Evolutionary conservation across 2,113 vertebrate species (phyloP).

Genomic region (Tragelaphus buxtoni): DNA sequence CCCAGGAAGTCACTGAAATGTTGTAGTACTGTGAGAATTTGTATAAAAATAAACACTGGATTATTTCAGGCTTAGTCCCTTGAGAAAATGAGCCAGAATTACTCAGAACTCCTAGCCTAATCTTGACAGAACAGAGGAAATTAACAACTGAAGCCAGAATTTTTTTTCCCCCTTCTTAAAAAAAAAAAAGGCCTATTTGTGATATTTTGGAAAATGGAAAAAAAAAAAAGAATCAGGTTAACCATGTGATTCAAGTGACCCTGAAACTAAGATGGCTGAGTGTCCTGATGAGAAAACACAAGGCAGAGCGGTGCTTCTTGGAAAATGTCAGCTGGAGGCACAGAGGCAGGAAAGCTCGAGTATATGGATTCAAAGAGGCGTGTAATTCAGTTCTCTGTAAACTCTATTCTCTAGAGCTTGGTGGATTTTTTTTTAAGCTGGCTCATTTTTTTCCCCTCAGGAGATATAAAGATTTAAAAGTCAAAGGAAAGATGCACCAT

Average conservation of each 20-base stretch:
- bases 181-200: conserved; percentile 40
- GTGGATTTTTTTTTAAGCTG: conserved; percentile 26
- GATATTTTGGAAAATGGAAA: conserved; percentile 67
- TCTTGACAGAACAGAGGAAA: conserved; percentile 85
- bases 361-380: conserved; percentile 2
- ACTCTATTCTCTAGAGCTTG: conserved; percentile 49
- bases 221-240: conserved; percentile 67
- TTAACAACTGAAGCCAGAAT: conserved; percentile 79
- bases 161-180: conserved; percentile 46
- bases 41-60: conserved; percentile 91
- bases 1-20: conserved; percentile 87
- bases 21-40: conserved; percentile 87
- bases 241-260: conserved; percentile 60
- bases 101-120: conserved; percentile 79
- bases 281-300: conserved; percentile 49
- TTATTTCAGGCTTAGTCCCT: conserved; percentile 85
- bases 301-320: not conserved
- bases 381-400: conserved; percentile 48
- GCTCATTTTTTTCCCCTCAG: conserved; percentile 45
- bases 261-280: conserved; percentile 51
- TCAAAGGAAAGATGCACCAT: conserved; percentile 46
- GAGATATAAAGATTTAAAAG: conserved; percentile 68
- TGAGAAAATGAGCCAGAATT: conserved; percentile 82
- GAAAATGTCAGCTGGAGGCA: conserved; percentile 73
- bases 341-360: conserved; percentile 58